phyloP scores from a whole-genome alignment of 2,888 invertebrate genomes.

The Netelia fuscicornis region DNA sequence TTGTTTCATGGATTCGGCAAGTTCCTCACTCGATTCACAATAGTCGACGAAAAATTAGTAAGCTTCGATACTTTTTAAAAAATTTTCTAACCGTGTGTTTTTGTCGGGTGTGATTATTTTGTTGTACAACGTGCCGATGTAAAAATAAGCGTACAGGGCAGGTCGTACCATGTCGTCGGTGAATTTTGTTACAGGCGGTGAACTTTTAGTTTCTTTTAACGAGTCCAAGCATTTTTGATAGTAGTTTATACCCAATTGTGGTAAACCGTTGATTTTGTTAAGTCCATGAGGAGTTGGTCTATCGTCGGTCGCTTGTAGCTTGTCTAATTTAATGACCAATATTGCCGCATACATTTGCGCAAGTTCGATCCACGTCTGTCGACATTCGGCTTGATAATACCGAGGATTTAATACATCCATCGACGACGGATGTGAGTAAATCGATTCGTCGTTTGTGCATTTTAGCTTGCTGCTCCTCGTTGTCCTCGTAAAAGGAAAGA shows the following conservation, averaged over 20 bases:
- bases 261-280: conserved; percentile 92
- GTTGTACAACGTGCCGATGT: conserved; percentile 90
- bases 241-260: conserved; percentile 90
- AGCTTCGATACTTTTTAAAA: conserved; percentile 89
- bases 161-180: conserved; percentile 87
- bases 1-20: conserved; percentile 88
- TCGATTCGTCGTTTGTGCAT: no score
- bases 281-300: conserved; percentile 89
- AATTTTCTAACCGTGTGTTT: conserved; percentile 87
- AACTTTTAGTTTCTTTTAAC: conserved; percentile 86
- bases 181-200: conserved; percentile 86
- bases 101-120: conserved; percentile 91
- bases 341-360: conserved; percentile 93
- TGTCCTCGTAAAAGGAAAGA: no score
- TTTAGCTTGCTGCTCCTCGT: no score
- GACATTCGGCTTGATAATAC: conserved; percentile 93
- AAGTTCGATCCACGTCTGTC: conserved; percentile 94
- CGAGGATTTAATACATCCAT: conserved; percentile 95
- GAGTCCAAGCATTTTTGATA: conserved; percentile 91
- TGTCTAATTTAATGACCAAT: conserved; percentile 93
- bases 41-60: conserved; percentile 91
- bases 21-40: conserved; percentile 89
- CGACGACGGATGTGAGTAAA: no score
- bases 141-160: conserved; percentile 92
- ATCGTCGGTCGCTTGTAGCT: conserved; percentile 86